Base-by-base conservation (phyloP, 2,888 invertebrate genomes). In the Agrochola macilenta region DNA sequence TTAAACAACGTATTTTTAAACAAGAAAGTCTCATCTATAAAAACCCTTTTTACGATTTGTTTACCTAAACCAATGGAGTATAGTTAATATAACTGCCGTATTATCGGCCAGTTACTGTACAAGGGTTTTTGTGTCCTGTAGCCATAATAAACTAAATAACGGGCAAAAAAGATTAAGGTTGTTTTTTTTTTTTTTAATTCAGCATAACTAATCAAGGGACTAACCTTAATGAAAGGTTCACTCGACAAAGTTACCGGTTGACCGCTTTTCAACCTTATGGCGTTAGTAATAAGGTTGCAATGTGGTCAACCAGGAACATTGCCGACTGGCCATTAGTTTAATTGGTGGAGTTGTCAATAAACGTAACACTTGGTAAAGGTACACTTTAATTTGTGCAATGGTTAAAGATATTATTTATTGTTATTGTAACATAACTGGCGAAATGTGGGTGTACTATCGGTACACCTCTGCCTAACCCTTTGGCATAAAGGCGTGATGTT, bases 61-160 rank as follows among this genome's bases (percentile, higher is more conserved):
- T 46, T 46, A 46, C 12, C 46, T 14, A 46, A 12, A 46, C 14
- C 46, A 14, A 46, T 14, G 4, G 14, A 46, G 4, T 46, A 20
- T 52, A 52, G 17, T 17, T 52, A 52, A 7, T 52, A 52, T 52
- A 52, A 52, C 52, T 52, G 20, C 8, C 3, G 20, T 63, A 46
- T 39, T 70, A 30, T 46, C 17, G 26, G 26, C 43, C 23, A 1
- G 14, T 14, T 58, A 63, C n/a, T 54, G 43, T 66, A 12, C 52
- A 60, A 74, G 54, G 76, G 83, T 73, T 79, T n/a, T 71, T 58
- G 81, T 87, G 39, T 76, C n/a, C 30, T 77, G 30, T 82, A 80
- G 76, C 69, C 65, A 71, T 78, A 73, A 39, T 76, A 69, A 35
- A 49, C 43, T 57, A 68, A 64, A 17, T 75, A 78, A 68, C 2